phyloP scores from a whole-genome alignment of 2,113 vertebrate genomes.

The Callocephalon fimbriatum region DNA sequence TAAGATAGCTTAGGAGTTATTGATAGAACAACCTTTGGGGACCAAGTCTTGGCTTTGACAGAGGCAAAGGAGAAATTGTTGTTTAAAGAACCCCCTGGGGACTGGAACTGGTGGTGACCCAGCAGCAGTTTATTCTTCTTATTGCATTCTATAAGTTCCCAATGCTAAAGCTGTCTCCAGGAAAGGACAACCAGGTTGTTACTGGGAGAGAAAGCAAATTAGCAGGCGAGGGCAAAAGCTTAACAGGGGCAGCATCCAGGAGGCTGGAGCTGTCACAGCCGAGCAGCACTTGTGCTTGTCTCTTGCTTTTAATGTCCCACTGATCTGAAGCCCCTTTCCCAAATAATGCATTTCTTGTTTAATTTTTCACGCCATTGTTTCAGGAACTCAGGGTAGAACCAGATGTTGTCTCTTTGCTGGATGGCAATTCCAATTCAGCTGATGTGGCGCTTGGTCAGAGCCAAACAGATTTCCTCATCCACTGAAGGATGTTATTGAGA shows the following conservation, averaged over 20 bases:
- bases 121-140: slow-evolving; percentile 72
- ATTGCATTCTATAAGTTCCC: slow-evolving; percentile 72
- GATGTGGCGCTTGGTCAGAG: accelerated
- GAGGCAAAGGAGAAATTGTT: slow-evolving; percentile 59
- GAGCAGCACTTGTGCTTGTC: not conserved
- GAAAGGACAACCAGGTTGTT: slow-evolving; percentile 14
- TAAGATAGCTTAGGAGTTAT: slow-evolving; percentile 60
- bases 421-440: not conserved
- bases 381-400: not conserved
- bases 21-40: slow-evolving; percentile 74
- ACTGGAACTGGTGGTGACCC: slow-evolving; percentile 73
- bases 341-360: not conserved
- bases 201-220: slow-evolving; percentile 13
- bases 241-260: not conserved
- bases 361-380: not conserved
- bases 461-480: not conserved
- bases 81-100: slow-evolving; percentile 58
- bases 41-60: slow-evolving; percentile 47
- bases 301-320: not conserved
- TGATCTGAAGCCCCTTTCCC: not conserved
- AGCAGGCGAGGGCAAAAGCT: not conserved
- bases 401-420: accelerated
- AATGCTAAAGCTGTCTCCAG: slow-evolving; percentile 44
- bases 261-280: not conserved
- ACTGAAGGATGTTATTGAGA: not conserved